Base-by-base conservation (phyloP, 2,888 invertebrate species). In the Glaucopsyche alexis region DNA sequence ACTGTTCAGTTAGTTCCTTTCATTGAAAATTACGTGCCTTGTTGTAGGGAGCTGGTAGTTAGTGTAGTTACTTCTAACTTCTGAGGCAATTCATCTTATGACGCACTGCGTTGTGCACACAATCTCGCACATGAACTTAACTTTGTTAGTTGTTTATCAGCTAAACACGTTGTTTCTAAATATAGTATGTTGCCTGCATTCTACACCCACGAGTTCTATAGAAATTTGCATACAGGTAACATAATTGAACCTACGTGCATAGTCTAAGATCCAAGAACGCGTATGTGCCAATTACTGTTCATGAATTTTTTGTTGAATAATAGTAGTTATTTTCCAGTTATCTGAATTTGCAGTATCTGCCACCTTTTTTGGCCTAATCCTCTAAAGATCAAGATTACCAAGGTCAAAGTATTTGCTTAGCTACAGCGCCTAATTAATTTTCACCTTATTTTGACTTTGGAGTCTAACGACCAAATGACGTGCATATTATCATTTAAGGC, bases 1-100 rank as follows among this genome's bases (percentile, higher is more conserved):
- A 29, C 29, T 29, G 29, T 29, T 1, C 29, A 29, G 2, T 29
- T 29, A 29, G 3, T 29, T 42, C 66, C 8, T 42, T 66, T 66
- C 40, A 40, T 42, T 66, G 66, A 40, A 9, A 9, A 66, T 65
- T 65, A 66, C 42, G 66, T n/a, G 65, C 29, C 38, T 65, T 65
- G 42, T 40, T 42, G 9, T 65, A n/a, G n/a, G n/a, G n/a, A n/a
- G n/a, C n/a, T n/a, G n/a, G n/a, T n/a, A 0, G n/a, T n/a, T 52
- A 52, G 52, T 52, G n/a, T 9, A 16, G 6, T 52, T 52, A 14
- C 16, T 16, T 6, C 52, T 2, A 7, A 42, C n/a, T n/a, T n/a
- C n/a, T n/a, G 14, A 40, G 40, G n/a, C 42, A n/a, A 65, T 65
- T 65, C 42, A 65, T 66, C 66, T 66, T 42, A 66, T 66, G 66